Evolutionary conservation across 2,888 invertebrate genomes (phyloP).

Genomic region (Galerucella calmariensis): DNA sequence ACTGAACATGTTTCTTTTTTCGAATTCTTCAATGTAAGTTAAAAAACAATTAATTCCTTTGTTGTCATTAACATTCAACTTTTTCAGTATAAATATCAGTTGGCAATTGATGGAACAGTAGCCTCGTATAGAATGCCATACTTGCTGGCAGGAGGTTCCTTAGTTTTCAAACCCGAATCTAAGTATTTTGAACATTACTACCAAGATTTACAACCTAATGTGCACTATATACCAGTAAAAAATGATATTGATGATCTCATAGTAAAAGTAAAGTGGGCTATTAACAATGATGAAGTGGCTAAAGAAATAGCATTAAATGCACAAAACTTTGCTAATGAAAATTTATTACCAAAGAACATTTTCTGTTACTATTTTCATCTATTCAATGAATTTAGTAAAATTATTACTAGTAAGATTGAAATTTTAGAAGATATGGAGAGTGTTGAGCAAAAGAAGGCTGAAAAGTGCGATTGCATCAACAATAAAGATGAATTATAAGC

Average conservation of each 20-base stretch:
- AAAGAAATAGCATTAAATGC: slow-evolving; percentile 75
- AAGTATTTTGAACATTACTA: slow-evolving; percentile 97
- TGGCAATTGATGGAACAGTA: slow-evolving; percentile 95
- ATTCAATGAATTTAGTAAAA: slow-evolving; percentile 81
- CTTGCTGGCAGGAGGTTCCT: slow-evolving; percentile 85
- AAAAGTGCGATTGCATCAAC: slow-evolving; percentile 60
- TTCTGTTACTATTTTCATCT: slow-evolving; percentile 88
- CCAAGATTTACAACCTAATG: slow-evolving; percentile 75
- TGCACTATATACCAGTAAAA: slow-evolving; percentile 87
- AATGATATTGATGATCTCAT: slow-evolving; percentile 83
- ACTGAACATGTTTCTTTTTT: slow-evolving; percentile 88
- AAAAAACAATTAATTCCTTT: slow-evolving; percentile 12
- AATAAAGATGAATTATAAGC: slow-evolving; percentile 65
- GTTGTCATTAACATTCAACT: slow-evolving; percentile 38
- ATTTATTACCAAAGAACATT: slow-evolving; percentile 85
- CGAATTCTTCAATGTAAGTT: slow-evolving; percentile 90
- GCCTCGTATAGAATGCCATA: slow-evolving; percentile 96
- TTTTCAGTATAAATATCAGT: slow-evolving; percentile 92
- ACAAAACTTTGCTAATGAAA: slow-evolving; percentile 77
- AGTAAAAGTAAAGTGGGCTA: slow-evolving; percentile 82
- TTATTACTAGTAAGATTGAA: slow-evolving; percentile 69
- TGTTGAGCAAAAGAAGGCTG: slow-evolving; percentile 66
- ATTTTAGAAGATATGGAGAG: slow-evolving; percentile 74
- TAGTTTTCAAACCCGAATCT: slow-evolving; percentile 93
- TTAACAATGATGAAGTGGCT: slow-evolving; percentile 76